phyloP scores from a whole-genome alignment of 2,888 invertebrate genomes.

The Choristoneura rosaceana region DNA sequence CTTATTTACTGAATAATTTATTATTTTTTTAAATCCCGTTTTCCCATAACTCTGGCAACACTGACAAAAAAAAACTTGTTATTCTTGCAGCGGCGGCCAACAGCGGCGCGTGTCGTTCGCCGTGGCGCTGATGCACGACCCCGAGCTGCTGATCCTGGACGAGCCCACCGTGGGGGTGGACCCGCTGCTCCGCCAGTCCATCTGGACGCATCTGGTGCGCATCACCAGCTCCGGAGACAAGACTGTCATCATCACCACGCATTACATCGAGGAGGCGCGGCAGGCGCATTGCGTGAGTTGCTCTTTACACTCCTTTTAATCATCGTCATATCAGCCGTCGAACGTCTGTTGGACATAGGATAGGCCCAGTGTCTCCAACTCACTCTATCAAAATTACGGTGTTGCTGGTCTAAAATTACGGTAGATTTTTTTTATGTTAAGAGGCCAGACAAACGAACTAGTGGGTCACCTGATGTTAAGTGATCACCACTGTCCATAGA shows the following conservation, averaged over 20 bases:
- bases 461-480: too few relatives aligned
- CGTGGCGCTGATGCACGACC: constrained; percentile 96
- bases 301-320: background rate
- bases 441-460: too few relatives aligned
- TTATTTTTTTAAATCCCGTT: too few relatives aligned
- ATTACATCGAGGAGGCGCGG: constrained; percentile 96
- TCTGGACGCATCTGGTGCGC: constrained; percentile 97
- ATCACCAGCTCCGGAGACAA: constrained; percentile 96
- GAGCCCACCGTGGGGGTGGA: constrained; percentile 98
- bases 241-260: constrained; percentile 94
- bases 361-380: too few relatives aligned
- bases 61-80: background rate
- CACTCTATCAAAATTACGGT: too few relatives aligned
- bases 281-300: constrained; percentile 93
- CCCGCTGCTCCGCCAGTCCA: constrained; percentile 94
- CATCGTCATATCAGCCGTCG: too few relatives aligned
- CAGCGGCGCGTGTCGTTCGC: constrained; percentile 96
- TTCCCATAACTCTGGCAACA: too few relatives aligned
- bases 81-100: constrained; percentile 91
- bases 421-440: too few relatives aligned
- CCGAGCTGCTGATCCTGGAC: constrained; percentile 95
- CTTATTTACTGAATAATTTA: too few relatives aligned
- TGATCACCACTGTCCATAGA: too few relatives aligned
- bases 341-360: too few relatives aligned
- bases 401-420: too few relatives aligned